These are phyloP conservation scores for Poeciliopsis retropinna DNA, from an alignment of 2,113 vertebrate species.

Conservation along the genomic window DNA sequence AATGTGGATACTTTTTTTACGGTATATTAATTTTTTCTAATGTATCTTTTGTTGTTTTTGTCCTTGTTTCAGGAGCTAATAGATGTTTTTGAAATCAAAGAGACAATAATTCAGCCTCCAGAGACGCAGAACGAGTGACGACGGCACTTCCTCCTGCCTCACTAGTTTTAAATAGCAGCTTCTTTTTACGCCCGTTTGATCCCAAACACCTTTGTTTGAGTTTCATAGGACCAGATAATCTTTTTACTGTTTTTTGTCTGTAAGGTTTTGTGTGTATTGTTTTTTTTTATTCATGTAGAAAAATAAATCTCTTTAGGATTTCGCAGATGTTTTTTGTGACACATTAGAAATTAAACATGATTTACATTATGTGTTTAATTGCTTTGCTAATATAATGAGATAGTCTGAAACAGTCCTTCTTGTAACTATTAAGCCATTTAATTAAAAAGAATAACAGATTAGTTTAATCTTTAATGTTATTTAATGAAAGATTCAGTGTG, in stretches of 20 bases:
- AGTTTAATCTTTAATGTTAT: too few species aligned
- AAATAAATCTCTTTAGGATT: background rate
- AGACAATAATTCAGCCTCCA: constrained; percentile 68
- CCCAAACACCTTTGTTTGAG: background rate
- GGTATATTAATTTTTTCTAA: background rate
- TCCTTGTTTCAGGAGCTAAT: constrained; percentile 72
- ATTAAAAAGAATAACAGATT: too few species aligned
- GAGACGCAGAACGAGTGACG: constrained; percentile 46
- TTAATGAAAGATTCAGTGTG: too few species aligned
- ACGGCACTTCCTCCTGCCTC: background rate
- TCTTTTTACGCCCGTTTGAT: background rate
- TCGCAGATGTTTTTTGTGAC: background rate
- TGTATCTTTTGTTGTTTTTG: background rate
- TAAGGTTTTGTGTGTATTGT: background rate
- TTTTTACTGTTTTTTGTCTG: too few species aligned
- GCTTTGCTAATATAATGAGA: too few species aligned
- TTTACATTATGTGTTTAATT: too few species aligned
- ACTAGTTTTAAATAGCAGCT: background rate
- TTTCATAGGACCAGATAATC: background rate
- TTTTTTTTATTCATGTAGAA: background rate
- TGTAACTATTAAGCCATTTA: too few species aligned
- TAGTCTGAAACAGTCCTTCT: too few species aligned
- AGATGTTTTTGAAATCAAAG: constrained; percentile 69
- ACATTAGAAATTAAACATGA: background rate
- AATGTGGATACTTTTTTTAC: background rate